Evolutionary conservation across 1,140 invertebrate species (phyloP), one percentile per base, ranked within the genome.

Genomic region (Popillia japonica): DNA sequence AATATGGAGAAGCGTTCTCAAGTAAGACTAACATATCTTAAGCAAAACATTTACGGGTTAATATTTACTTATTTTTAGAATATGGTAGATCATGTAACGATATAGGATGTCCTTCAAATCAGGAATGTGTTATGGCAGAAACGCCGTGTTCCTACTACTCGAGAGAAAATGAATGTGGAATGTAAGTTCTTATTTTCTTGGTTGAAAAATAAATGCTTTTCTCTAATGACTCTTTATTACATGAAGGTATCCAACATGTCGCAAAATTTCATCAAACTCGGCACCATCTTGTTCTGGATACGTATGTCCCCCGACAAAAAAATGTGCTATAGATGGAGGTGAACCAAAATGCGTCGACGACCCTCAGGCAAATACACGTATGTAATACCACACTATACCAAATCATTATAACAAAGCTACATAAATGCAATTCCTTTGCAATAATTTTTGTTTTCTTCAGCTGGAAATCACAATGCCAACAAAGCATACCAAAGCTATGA

Each of bases 61-160:
- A 14, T 1, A 77, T 78, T 59, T 77, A 78, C 81, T 81, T 79
- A 84, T 84, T 89, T 87, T 3, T 85, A 94, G 93, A 94, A 87
- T 94, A 93, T 85, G 93, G 93, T 74, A 90, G 93, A 81, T 90
- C 89, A 11, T 94, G 93, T 85, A 90, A 90, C 81, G 93, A 94
- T 83, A 94, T 94, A 81, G 93, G 93, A 75, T 94, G 93, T 82
- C 86, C 90, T 27, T 92, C 90, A 81, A 92, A 88, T 79, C 90
- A 94, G 86, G 89, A 89, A 76, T 94, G 93, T 84, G 89, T 93
- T n/a, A 90, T 94, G 84, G 90, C 89, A 20, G 91, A 92, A 80
- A 92, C 94, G 82, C 91, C 92, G 2, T 94, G 93, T 84, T 88
- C 88, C 4, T 89, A 87, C 79, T 86, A 87, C 72, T 85, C 87